These are phyloP conservation scores for Eulithis testata DNA, from an alignment of 2,888 invertebrate genomes.

Conservation along the genomic window DNA sequence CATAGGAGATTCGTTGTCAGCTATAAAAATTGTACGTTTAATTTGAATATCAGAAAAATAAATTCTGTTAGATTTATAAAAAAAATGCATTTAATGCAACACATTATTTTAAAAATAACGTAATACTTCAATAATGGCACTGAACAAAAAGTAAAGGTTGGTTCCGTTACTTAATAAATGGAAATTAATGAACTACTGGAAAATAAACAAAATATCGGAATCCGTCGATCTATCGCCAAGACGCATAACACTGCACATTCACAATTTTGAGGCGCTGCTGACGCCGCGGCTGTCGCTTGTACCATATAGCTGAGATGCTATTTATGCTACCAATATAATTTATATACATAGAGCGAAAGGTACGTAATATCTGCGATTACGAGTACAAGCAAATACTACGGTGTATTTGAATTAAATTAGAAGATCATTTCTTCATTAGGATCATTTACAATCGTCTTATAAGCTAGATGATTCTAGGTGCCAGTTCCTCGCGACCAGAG, in stretches of 20 bases:
- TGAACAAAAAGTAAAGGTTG: slow-evolving; percentile 71
- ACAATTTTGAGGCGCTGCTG: slow-evolving; percentile 41
- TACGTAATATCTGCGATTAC: background rate
- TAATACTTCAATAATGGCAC: slow-evolving; percentile 82
- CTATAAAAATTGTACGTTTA: slow-evolving; percentile 51
- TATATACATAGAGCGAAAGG: background rate
- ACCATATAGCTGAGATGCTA: background rate
- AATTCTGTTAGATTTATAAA: slow-evolving; percentile 46
- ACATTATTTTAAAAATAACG: slow-evolving; percentile 80
- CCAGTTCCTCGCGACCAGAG: too few species aligned
- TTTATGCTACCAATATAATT: slow-evolving; percentile 8
- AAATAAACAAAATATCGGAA: slow-evolving; percentile 57
- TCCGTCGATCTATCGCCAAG: slow-evolving; percentile 62
- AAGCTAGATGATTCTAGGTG: too few species aligned
- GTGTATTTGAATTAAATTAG: background rate
- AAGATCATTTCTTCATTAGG: too few species aligned
- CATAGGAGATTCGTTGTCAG: slow-evolving; percentile 77
- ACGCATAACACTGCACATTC: slow-evolving; percentile 67
- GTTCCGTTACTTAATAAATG: slow-evolving; percentile 61
- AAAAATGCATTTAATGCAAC: slow-evolving; percentile 81
- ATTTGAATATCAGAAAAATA: slow-evolving; percentile 57
- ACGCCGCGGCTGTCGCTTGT: slow-evolving; percentile 23
- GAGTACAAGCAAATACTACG: slow-evolving; percentile 9
- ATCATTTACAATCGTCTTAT: too few species aligned
- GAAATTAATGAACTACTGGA: slow-evolving; percentile 53